A percentile compares a stretch with the other conserved stretches of the same genome.
These are phyloP conservation scores for Eulacestoma nigropectus DNA, from an alignment of 2,113 vertebrate genomes.

Conservation along the genomic window DNA sequence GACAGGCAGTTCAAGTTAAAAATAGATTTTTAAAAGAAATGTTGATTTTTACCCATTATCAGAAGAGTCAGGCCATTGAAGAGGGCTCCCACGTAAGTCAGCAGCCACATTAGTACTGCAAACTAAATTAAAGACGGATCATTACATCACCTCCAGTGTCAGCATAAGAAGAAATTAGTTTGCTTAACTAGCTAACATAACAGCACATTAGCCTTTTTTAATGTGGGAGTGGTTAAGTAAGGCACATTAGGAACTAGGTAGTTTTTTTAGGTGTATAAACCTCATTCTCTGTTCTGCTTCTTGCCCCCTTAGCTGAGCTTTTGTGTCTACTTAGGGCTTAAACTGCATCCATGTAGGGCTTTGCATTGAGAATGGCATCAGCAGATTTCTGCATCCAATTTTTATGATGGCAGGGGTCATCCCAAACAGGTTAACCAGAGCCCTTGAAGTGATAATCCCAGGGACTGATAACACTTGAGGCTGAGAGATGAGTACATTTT, in stretches of 20 bases:
- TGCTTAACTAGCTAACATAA: not conserved
- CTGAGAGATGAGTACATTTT: not conserved
- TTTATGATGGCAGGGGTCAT: not conserved
- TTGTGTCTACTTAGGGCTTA: not conserved
- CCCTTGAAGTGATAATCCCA: not conserved
- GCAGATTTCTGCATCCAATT: not conserved
- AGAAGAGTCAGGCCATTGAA: constrained; percentile 98
- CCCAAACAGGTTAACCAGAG: not conserved
- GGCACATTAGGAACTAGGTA: not conserved
- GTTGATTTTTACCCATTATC: constrained; percentile 86
- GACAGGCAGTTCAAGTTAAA: not conserved
- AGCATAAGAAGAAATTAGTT: not conserved
- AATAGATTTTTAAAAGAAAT: not conserved
- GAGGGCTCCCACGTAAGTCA: constrained; percentile 96
- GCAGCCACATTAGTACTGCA: constrained; percentile 98
- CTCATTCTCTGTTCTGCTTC: not conserved
- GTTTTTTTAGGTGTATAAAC: not conserved
- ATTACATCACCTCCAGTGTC: not conserved
- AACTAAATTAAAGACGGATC: constrained; percentile 78
- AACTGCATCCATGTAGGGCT: not conserved
- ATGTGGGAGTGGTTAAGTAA: not conserved
- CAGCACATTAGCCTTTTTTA: not conserved
- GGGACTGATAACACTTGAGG: not conserved
- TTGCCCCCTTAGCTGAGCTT: not conserved
- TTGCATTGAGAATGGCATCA: not conserved